Evolutionary conservation across 2,888 invertebrate species (phyloP), one percentile per base, ranked within the genome.

Genomic region (Yponomeuta plumbellus): DNA sequence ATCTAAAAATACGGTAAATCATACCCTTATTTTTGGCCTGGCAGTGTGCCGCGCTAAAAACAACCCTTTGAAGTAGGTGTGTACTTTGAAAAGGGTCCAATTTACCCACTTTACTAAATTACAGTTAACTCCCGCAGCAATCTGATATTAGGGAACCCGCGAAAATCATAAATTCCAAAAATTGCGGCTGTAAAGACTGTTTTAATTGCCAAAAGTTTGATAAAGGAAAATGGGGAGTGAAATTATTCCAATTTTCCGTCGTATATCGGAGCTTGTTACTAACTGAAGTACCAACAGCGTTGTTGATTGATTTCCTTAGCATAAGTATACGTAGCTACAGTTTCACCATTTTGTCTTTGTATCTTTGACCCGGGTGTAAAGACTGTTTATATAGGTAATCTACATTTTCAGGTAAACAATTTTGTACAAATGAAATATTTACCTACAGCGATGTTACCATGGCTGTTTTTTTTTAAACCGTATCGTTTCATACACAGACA

Each of bases 21-120:
- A 52, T 17, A 52, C 4, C 21, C 20, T 11, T 59, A 59, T 59
- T 59, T 59, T 59, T 21, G 23, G 59, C 59, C 11, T 22, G 22
- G 23, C 59, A 21, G 21, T 1, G 21, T 23, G 59, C 20, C 59
- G 22, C 23, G 11, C 21, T 22, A 22, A 59, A 59, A 13, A 23
- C 21, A 59, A 59, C 59, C 59, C 21, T 57, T 59, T 59, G 13
- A 59, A 23, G 23, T 52, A 52, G 44, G 44, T 52, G 44, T 52
- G 59, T 59, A 21, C 59, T 5, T 23, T 22, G 59, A 22, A 20
- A 59, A 59, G 59, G 59, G 59, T 59, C 59, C 22, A 59, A 59
- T 59, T 59, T 59, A 22, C 59, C 59, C 59, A 59, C 59, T 59
- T 23, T 0, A 22, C 59, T 59, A 59, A 59, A 59, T 59, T 59